Conservation (phyloP, 2,113 vertebrate species). For the Ramphastos sulfuratus region DNA sequence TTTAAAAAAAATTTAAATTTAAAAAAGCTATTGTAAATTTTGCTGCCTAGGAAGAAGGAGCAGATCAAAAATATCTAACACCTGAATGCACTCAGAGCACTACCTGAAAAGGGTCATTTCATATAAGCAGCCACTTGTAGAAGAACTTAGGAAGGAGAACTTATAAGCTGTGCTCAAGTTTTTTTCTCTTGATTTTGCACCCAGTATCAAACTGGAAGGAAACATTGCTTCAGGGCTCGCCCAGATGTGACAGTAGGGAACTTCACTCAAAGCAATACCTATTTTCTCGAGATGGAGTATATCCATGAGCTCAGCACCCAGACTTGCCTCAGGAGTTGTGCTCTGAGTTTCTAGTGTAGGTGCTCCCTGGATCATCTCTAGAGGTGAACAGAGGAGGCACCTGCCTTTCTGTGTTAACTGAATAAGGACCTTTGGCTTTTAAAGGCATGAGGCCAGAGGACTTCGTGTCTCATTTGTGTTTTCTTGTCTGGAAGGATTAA, state of each 20-base stretch:
- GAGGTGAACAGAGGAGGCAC: background rate
- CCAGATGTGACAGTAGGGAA: background rate
- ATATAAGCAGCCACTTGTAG: background rate
- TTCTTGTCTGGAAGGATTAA: background rate
- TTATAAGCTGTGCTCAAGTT: background rate
- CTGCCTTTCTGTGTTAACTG: background rate
- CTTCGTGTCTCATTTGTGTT: background rate
- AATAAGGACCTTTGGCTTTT: background rate
- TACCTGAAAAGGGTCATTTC: background rate
- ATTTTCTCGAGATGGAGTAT: background rate
- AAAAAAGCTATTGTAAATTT: background rate
- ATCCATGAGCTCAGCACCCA: background rate
- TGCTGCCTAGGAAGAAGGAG: background rate
- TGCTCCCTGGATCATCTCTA: background rate
- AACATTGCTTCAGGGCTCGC: background rate
- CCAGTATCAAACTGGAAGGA: background rate
- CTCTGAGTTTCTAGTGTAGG: background rate
- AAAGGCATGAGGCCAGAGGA: background rate
- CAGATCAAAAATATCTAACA: background rate
- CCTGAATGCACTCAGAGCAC: background rate
- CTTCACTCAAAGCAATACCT: background rate
- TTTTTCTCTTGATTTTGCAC: background rate
- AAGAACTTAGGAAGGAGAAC: background rate
- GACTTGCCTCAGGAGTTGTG: background rate
- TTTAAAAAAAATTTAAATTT: background rate